phyloP scores from a whole-genome alignment of 2,797 vertebrate genomes.

The Pitangus sulphuratus region DNA sequence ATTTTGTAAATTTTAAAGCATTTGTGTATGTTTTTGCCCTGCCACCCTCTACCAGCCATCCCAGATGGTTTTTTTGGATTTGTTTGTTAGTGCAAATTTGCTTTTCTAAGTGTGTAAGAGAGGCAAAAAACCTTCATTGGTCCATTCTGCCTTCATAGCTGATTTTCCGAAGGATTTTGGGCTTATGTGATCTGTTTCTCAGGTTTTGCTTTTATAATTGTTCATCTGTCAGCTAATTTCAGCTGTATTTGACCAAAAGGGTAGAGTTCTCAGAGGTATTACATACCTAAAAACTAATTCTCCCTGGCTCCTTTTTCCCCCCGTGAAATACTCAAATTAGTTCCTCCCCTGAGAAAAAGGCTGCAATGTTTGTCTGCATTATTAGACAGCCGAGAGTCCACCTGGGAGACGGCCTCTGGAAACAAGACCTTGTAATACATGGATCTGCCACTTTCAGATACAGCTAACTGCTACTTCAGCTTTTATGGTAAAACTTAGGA shows the following conservation, averaged over 20 bases:
- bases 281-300: not conserved
- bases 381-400: not conserved
- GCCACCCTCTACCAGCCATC: not conserved
- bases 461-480: not conserved
- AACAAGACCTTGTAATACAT: not conserved
- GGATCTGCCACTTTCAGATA: rapidly evolving
- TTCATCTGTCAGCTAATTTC: not conserved
- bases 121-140: not conserved
- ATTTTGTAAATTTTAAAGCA: not conserved
- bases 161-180: not conserved
- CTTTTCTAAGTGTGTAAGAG: not conserved
- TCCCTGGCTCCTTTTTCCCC: not conserved
- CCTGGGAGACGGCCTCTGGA: not conserved
- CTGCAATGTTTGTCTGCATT: rapidly evolving
- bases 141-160: not conserved
- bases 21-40: not conserved
- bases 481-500: not conserved
- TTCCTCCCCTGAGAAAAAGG: not conserved
- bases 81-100: not conserved
- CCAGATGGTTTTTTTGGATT: not conserved
- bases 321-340: not conserved
- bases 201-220: not conserved
- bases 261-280: not conserved
- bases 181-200: not conserved
- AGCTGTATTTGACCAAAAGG: not conserved